Evolutionary conservation across 2,888 invertebrate species (phyloP).

Genomic region (Acrobeloides nanus): DNA sequence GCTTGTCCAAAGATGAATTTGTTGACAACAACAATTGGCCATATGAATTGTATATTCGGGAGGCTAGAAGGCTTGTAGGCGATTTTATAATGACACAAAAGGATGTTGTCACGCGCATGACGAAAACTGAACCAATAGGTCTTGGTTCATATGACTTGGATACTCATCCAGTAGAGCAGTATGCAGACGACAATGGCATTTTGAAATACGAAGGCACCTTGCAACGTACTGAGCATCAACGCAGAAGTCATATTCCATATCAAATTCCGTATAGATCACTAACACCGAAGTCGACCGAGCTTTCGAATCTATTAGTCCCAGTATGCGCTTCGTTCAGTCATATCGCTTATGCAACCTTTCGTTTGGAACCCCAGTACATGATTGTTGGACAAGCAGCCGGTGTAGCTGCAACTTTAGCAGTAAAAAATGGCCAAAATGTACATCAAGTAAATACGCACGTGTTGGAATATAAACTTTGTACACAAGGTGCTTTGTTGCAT

Average conservation of each 20-base stretch:
- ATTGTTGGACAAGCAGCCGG: no score
- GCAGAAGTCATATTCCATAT: not conserved
- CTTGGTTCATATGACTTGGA: not conserved
- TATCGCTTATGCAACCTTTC: no score
- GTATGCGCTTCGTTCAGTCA: not conserved
- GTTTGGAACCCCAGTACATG: no score
- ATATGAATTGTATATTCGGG: conserved; percentile 2
- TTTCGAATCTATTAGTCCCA: not conserved
- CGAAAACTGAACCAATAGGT: not conserved
- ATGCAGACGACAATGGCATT: not conserved
- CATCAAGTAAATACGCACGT: no score
- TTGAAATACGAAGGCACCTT: not conserved
- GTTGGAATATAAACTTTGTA: no score
- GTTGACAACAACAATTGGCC: not conserved
- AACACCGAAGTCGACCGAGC: not conserved
- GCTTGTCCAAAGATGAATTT: conserved; percentile 1
- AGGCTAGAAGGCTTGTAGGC: not conserved
- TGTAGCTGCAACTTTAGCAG: no score
- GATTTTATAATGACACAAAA: conserved; percentile 1
- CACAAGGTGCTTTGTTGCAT: no score
- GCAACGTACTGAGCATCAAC: not conserved
- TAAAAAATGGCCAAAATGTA: no score
- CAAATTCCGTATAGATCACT: not conserved
- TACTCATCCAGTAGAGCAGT: not conserved
- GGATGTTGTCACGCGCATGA: not conserved